Base-by-base conservation (phyloP, 1,140 invertebrate species). In the Diorhabda carinulata region DNA sequence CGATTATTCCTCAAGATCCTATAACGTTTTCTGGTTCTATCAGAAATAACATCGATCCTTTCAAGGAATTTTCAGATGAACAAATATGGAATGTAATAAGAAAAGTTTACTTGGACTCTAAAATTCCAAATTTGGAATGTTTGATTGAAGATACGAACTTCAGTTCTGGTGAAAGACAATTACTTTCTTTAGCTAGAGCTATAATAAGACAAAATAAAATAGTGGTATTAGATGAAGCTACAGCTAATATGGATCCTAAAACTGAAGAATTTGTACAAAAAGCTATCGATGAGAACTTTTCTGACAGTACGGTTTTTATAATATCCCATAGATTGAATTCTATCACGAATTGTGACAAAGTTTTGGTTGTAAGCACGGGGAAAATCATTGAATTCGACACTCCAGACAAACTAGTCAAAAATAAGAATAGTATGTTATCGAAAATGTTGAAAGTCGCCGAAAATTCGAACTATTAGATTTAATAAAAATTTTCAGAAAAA, bases 1-100 rank as follows among this genome's bases (percentile, higher is more conserved):
- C 92, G 40, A 93, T 94, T 44, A 93, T 95, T 69, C 92, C 93
- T 3, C 93, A 96, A 81, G 93, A 92, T 74, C 94, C 95, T 0
- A 89, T 96, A 10, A 80, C 96, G 2, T 97, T 97, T 73, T 81
- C 81, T n/a, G 87, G 87, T 60, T 83, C 82, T 6, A 70, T 89
- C 5, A 73, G 86, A 25, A 60, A 5, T 25, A 74, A 74, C 60
- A 57, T 74, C 4, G 73, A 74, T 66, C 73, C 71, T 43, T 56
- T 72, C 1, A 62, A 69, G 7, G 43, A 57, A 60, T 74, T 68
- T 61, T 10, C 80, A 94, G 2, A 91, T 74, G 7, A 68, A 7
- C 68, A 72, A 70, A 66, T 80, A 3, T 80, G 78, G 76, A 67
- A 73, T 25, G 72, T 76, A 9, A 47, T 81, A 7, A 71, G 75